Percentiles rank a stretch among this genome's conserved stretches.
These are phyloP conservation scores for Aplysia californica DNA, from an alignment of 1,140 invertebrate species.

Conservation along the genomic window DNA sequence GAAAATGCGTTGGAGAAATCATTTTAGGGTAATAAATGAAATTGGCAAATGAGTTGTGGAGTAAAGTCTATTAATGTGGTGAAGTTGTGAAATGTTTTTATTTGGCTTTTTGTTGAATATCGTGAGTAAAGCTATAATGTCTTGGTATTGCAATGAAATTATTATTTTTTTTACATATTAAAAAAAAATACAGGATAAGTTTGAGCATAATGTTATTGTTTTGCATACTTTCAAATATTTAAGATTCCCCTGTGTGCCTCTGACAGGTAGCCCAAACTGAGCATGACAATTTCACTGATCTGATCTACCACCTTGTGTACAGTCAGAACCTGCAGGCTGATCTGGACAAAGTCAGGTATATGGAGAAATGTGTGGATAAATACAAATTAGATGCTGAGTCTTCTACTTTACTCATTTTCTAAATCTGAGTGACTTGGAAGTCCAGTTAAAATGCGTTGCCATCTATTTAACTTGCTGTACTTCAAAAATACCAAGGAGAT, in stretches of 20 bases:
- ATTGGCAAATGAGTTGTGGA: too few species aligned
- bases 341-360: constrained; percentile 90
- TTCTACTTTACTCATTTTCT: too few species aligned
- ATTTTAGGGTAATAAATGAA: too few species aligned
- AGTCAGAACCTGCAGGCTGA: constrained; percentile 86
- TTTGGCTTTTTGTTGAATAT: too few species aligned
- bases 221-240: background rate
- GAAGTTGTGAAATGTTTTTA: too few species aligned
- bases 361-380: background rate
- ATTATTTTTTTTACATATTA: background rate
- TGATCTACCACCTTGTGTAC: constrained; percentile 88
- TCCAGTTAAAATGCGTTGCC: too few species aligned
- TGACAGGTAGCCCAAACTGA: constrained; percentile 93
- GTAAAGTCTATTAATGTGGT: too few species aligned
- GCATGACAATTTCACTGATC: constrained; percentile 95
- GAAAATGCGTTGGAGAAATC: too few species aligned
- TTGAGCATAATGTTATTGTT: background rate
- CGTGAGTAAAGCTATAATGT: background rate
- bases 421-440: too few species aligned
- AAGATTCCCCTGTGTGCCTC: background rate
- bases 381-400: too few species aligned
- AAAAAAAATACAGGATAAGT: background rate
- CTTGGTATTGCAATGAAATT: background rate
- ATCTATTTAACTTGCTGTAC: too few species aligned
- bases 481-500: too few species aligned